Evolutionary conservation across 2,797 vertebrate genomes (phyloP).

Genomic region (Momotus momota): DNA sequence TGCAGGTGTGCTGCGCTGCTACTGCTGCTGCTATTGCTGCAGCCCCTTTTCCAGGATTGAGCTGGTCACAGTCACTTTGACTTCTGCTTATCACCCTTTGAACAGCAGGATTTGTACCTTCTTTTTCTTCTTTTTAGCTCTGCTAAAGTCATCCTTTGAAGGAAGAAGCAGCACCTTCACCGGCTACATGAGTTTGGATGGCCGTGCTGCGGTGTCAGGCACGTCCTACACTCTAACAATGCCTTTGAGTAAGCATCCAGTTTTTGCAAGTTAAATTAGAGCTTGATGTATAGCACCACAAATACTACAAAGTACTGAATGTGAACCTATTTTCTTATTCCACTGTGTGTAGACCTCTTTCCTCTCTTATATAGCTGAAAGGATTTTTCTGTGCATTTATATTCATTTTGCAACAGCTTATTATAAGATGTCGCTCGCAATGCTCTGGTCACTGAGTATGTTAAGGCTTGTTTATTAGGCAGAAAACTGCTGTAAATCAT

Average conservation of each 20-base stretch:
- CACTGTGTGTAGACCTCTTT: not conserved
- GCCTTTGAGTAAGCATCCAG: not conserved
- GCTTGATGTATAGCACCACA: not conserved
- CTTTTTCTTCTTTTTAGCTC: not conserved
- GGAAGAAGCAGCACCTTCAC: not conserved
- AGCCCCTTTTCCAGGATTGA: not conserved
- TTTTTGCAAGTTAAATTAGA: not conserved
- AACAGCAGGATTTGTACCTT: not conserved
- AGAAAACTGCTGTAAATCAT: slow-evolving; percentile 8
- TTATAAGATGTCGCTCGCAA: not conserved
- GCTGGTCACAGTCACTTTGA: not conserved
- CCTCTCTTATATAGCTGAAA: not conserved
- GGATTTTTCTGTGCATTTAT: not conserved
- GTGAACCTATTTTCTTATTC: not conserved
- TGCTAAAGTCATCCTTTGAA: not conserved
- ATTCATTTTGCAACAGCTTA: not conserved
- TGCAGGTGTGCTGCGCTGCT: not conserved
- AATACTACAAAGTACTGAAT: not conserved
- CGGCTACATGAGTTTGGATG: not conserved
- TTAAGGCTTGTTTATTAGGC: not conserved
- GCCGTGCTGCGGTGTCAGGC: fast-evolving
- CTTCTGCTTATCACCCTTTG: not conserved
- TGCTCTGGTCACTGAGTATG: not conserved
- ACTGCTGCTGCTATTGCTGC: not conserved
- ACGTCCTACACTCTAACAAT: not conserved